Conservation (phyloP, 2,113 vertebrate genomes). For the Boulengerochromis microlepis region DNA sequence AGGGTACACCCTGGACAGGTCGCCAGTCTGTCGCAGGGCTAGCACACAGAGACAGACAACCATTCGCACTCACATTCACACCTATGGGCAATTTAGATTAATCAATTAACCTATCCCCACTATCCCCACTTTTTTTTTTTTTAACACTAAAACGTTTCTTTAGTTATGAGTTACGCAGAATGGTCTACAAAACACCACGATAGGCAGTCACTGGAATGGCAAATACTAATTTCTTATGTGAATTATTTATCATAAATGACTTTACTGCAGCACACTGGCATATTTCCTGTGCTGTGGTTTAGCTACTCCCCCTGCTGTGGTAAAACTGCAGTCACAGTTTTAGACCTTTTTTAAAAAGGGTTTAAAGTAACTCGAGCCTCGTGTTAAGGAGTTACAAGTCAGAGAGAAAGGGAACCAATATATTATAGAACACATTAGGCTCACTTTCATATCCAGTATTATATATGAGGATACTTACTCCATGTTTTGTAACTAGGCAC, state of each 20-base stretch:
- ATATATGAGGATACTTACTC: background rate
- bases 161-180: background rate
- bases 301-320: slow-evolving; percentile 24
- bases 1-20: background rate
- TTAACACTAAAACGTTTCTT: background rate
- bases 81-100: background rate
- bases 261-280: background rate
- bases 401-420: background rate
- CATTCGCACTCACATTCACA: background rate
- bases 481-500: background rate
- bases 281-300: background rate
- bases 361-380: background rate
- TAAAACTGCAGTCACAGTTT: background rate
- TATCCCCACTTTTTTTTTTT: background rate
- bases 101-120: background rate
- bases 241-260: background rate
- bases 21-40: background rate
- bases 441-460: background rate
- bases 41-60: background rate
- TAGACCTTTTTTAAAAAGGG: background rate
- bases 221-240: background rate
- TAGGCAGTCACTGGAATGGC: background rate
- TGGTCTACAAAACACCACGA: background rate
- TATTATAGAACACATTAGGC: background rate
- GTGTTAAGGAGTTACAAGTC: background rate